phyloP scores from a whole-genome alignment of 2,888 invertebrate genomes.

The Phasia obesa region DNA sequence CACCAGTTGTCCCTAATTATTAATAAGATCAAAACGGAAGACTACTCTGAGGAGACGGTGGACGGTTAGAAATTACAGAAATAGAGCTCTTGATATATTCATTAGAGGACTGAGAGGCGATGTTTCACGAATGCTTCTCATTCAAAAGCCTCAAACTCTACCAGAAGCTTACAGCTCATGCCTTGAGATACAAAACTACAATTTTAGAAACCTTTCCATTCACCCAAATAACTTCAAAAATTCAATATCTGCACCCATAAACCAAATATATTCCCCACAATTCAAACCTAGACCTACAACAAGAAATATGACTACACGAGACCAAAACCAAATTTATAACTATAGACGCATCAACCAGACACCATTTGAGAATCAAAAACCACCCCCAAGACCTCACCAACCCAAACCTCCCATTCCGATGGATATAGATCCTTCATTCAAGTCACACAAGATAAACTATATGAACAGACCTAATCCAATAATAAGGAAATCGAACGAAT shows the following conservation, averaged over 20 bases:
- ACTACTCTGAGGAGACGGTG: conserved; percentile 65
- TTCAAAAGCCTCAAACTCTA: conserved; percentile 25
- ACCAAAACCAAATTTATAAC: conserved; percentile 18
- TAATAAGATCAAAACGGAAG: conserved; percentile 71
- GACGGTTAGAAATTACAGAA: conserved; percentile 68
- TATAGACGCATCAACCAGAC: not conserved
- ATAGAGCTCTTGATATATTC: conserved; percentile 70
- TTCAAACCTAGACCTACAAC: not conserved
- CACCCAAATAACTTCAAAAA: conserved; percentile 16
- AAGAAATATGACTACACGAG: conserved; percentile 11
- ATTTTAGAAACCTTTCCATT: conserved; percentile 17
- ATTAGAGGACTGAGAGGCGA: conserved; percentile 61
- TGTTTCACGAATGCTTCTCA: conserved; percentile 41
- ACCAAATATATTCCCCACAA: conserved; percentile 14
- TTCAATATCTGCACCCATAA: conserved; percentile 6
- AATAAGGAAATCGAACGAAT: conserved; percentile 2
- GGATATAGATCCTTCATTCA: not conserved
- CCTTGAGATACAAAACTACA: conserved; percentile 37
- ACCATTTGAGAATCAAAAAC: conserved; percentile 4
- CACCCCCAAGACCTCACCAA: conserved; percentile 12
- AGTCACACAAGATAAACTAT: not conserved
- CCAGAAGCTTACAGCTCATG: conserved; percentile 45
- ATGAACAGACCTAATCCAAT: conserved; percentile 16
- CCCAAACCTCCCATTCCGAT: conserved; percentile 20
- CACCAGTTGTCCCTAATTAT: conserved; percentile 69